Conservation (phyloP, 2,113 vertebrate genomes). For the Osmerus eperlanus region DNA sequence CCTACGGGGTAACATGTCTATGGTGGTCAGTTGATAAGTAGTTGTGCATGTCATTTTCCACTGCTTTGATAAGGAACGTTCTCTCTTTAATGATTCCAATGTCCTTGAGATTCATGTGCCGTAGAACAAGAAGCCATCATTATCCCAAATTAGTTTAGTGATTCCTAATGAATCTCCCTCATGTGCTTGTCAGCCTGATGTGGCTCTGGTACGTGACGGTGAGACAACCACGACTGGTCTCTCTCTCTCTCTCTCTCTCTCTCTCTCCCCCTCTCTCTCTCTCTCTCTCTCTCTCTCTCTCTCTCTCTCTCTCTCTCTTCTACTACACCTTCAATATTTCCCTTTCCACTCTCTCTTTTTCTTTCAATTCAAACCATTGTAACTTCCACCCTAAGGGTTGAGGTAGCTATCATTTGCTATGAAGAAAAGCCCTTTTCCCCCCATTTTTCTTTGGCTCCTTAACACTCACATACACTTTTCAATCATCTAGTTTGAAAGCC, state of each 20-base stretch:
- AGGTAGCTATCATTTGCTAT: neutral
- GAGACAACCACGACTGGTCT: neutral
- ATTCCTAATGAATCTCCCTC: conserved; percentile 24
- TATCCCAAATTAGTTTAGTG: conserved; percentile 31
- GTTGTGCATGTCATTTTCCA: neutral
- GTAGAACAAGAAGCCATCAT: conserved; percentile 2
- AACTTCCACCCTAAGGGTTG: neutral
- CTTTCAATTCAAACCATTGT: neutral
- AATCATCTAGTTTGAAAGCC: conserved; percentile 11
- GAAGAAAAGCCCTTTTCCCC: neutral
- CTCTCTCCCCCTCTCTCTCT: no score
- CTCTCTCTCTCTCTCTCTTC: neutral
- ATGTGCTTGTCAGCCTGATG: conserved; percentile 11
- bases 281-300: neutral
- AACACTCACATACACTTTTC: neutral
- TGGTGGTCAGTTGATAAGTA: no score
- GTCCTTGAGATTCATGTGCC: conserved; percentile 19
- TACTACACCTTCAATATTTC: neutral
- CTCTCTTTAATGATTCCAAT: conserved; percentile 5
- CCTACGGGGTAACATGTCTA: no score
- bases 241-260: neutral
- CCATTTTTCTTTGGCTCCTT: no score
- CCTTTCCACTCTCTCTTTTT: neutral
- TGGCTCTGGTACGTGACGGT: neutral
- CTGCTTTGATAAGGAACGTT: conserved; percentile 13